Base-by-base conservation (phyloP, 1,140 invertebrate genomes). In the Dendroctonus ponderosae region DNA sequence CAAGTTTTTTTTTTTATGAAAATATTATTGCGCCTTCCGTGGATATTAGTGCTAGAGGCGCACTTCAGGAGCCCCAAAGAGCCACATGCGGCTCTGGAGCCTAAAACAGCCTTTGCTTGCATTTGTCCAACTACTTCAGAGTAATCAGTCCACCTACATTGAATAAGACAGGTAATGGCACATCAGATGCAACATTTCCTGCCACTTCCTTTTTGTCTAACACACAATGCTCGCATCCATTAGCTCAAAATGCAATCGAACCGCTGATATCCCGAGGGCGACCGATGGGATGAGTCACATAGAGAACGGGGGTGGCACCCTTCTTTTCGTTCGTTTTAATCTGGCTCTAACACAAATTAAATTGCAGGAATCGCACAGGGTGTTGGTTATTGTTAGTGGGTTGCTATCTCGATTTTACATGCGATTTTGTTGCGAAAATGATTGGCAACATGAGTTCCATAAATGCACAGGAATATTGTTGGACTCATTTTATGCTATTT, bases 271-370 rank as follows among this genome's bases (percentile, higher is more conserved):
- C 54, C 56, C 62, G 41, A 26, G 60, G 60, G 62, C 64, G 40
- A 15, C 14, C 40, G 39, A 6, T 53, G 50, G 58, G 57, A 67
- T 67, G 65, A 67, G 65, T 67, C 65, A 67, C 46, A 14, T 14
- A 9, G 40, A 51, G 46, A 51, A 40, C 48, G 65, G 65, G 65
- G 57, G 65, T 53, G 57, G 50, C 65, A 54, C 65, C 58, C 65
- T 54, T 44, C 57, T 44, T 61, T 61, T 46, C 57, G 26, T 61
- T 52, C 57, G 65, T 67, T 67, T 67, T 67, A 67, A 67, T 67
- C 57, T 67, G n/a, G 58, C 58, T 57, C 57, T 44, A 61, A 67
- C 41, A 43, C 57, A 66, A 65, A 65, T 65, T 65, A 65, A 65
- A 65, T 65, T 65, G 62, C 61, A 53, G 40, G 48, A 37, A 49